A percentile compares a stretch with the other conserved stretches of the same genome.
Conservation (phyloP, 2,888 invertebrate genomes). For the Beris chalybata region DNA sequence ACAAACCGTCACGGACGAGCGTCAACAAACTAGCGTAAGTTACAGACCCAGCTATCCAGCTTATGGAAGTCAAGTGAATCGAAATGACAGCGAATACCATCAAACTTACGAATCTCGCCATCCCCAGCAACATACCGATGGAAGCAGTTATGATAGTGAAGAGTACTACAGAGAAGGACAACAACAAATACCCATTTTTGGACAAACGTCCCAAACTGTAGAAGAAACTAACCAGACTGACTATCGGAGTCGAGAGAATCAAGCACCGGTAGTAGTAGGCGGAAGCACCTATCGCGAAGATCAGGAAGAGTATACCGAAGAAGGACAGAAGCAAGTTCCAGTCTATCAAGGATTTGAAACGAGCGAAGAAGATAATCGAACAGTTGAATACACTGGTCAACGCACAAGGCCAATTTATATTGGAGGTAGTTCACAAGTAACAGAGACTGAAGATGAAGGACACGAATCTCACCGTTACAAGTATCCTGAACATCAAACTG, state of each 20-base stretch:
- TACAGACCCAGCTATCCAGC: constrained; percentile 28
- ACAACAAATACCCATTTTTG: constrained; percentile 15
- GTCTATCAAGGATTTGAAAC: constrained; percentile 4
- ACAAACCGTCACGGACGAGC: constrained; percentile 3
- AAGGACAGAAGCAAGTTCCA: constrained; percentile 11
- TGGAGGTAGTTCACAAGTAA: constrained; percentile 4
- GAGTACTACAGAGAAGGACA: constrained; percentile 13
- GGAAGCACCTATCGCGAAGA: constrained; percentile 6
- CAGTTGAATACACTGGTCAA: constrained; percentile 7
- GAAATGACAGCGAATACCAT: constrained; percentile 12
- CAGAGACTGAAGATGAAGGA: constrained; percentile 7
- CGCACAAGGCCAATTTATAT: not conserved
- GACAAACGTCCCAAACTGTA: constrained; percentile 7
- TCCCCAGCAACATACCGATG: constrained; percentile 2
- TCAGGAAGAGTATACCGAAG: constrained; percentile 20
- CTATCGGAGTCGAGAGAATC: constrained; percentile 9
- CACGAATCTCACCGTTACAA: constrained; percentile 8
- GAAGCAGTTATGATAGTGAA: constrained; percentile 13
- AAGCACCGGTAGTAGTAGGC: constrained; percentile 4
- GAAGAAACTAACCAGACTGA: not conserved
- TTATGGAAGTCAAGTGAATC: constrained; percentile 16
- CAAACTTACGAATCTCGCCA: not conserved
- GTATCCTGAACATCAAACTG: constrained; percentile 11
- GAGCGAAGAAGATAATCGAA: not conserved
- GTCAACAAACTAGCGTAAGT: constrained; percentile 7